A percentile compares a stretch with the other conserved stretches of the same genome.
Evolutionary conservation across 2,113 vertebrate species (phyloP).

Genomic region (Lutjanus erythropterus): DNA sequence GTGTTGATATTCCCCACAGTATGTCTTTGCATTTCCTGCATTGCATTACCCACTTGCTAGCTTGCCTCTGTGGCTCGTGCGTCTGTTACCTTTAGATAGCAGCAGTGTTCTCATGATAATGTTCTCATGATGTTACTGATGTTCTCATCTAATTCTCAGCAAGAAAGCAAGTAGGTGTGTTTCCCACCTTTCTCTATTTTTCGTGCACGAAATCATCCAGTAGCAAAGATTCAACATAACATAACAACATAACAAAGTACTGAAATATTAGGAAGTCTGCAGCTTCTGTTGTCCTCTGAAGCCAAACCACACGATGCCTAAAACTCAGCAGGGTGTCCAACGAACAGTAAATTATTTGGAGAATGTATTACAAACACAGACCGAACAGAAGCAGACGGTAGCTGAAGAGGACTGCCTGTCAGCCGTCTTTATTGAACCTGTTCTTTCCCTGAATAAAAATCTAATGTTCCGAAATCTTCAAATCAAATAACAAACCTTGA

Average conservation of each 20-base stretch:
- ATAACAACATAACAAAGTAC: background rate
- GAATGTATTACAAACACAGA: background rate
- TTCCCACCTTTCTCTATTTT: background rate
- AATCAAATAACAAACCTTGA: constrained; percentile 24
- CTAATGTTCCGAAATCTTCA: background rate
- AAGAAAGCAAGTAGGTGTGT: background rate
- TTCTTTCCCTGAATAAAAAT: background rate
- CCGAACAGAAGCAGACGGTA: background rate
- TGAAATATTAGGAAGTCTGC: background rate
- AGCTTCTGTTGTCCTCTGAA: background rate
- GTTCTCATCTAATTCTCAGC: too few species aligned
- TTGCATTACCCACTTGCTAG: too few species aligned
- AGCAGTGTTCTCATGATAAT: too few species aligned
- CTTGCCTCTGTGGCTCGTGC: too few species aligned
- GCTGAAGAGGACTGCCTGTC: background rate
- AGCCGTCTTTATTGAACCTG: constrained; percentile 16
- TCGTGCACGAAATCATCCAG: background rate
- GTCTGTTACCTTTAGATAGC: too few species aligned
- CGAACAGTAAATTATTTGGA: background rate
- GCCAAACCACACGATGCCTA: background rate
- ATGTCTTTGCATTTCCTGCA: too few species aligned
- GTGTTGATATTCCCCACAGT: too few species aligned
- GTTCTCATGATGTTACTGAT: too few species aligned
- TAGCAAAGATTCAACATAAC: background rate
- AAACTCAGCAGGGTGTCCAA: background rate